Percentiles rank a stretch among this genome's conserved stretches.
Conservation (phyloP, 2,888 invertebrate species). For the Cryptophagus acutangulus region DNA sequence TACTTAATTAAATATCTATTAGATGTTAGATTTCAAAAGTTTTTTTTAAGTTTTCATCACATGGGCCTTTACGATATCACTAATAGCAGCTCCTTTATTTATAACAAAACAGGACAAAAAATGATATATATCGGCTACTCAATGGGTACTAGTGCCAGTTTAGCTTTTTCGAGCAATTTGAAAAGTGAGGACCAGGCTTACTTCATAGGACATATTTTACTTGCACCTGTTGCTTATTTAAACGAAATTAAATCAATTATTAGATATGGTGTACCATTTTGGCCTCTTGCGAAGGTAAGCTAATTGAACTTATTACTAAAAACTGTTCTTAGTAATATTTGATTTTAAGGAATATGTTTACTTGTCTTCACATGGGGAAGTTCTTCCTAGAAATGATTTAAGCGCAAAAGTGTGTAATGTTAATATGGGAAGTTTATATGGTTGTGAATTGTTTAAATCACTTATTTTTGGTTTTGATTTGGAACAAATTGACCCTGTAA, state of each 20-base stretch:
- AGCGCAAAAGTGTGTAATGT: too few species aligned
- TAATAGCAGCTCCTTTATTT: conserved; percentile 10
- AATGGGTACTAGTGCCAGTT: conserved; percentile 20
- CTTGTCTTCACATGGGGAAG: too few species aligned
- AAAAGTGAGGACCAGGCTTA: conserved; percentile 11
- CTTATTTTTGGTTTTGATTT: too few species aligned
- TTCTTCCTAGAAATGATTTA: too few species aligned
- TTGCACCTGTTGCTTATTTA: conserved; percentile 16
- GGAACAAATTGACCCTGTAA: too few species aligned
- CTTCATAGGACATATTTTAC: conserved; percentile 12
- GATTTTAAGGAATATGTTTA: too few species aligned
- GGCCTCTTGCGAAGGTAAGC: too few species aligned
- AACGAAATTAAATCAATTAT: conserved; percentile 9
- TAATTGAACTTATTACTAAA: too few species aligned
- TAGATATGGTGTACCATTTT: conserved; percentile 9
- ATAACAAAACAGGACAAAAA: conserved; percentile 14
- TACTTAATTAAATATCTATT: conserved; percentile 4
- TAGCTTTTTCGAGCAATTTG: conserved; percentile 14
- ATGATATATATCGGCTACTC: conserved; percentile 20
- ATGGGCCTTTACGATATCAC: conserved; percentile 21
- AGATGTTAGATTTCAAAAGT: too few species aligned
- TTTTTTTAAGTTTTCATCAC: conserved; percentile 18
- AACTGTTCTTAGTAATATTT: too few species aligned
- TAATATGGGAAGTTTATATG: too few species aligned
- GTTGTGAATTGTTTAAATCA: too few species aligned